phyloP scores from a whole-genome alignment of 2,888 invertebrate genomes.

The Drosophila dives region DNA sequence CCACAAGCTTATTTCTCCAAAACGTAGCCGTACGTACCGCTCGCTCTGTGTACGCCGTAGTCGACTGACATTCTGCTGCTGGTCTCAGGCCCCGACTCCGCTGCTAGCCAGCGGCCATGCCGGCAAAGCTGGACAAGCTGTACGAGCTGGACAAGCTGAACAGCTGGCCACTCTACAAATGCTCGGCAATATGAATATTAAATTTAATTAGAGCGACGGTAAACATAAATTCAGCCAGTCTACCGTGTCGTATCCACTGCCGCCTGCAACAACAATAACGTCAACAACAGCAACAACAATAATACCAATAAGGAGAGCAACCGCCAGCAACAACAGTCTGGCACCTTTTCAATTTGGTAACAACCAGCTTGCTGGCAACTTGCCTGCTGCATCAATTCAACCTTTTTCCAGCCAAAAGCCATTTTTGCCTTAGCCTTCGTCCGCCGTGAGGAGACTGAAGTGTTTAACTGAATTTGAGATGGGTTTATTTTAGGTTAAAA shows the following conservation, averaged over 20 bases:
- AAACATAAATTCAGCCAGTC: constrained; percentile 73
- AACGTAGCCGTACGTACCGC: constrained; percentile 6
- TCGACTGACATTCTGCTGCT: constrained; percentile 7
- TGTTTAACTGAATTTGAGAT: constrained; percentile 41
- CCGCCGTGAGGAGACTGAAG: constrained; percentile 13
- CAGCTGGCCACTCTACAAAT: constrained; percentile 66
- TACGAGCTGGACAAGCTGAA: constrained; percentile 22
- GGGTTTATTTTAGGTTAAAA: constrained; percentile 35
- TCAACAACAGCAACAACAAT: constrained; percentile 4
- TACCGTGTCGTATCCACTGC: constrained; percentile 32
- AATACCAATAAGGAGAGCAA: constrained; percentile 7
- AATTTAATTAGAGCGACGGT: constrained; percentile 78
- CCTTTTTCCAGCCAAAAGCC: constrained; percentile 19
- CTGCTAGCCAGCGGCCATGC: constrained; percentile 25
- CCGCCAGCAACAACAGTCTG: constrained; percentile 16
- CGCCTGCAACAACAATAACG: constrained; percentile 21
- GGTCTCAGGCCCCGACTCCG: background rate
- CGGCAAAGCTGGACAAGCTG: constrained; percentile 25
- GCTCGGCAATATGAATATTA: constrained; percentile 77
- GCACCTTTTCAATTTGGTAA: constrained; percentile 41
- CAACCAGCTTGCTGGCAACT: constrained; percentile 22
- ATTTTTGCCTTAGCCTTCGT: constrained; percentile 18
- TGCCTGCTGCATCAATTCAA: constrained; percentile 17
- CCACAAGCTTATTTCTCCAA: constrained; percentile 44
- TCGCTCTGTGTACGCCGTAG: background rate